Evolutionary conservation across 2,797 vertebrate genomes (phyloP).

Genomic region (Cyclopterus lumpus): DNA sequence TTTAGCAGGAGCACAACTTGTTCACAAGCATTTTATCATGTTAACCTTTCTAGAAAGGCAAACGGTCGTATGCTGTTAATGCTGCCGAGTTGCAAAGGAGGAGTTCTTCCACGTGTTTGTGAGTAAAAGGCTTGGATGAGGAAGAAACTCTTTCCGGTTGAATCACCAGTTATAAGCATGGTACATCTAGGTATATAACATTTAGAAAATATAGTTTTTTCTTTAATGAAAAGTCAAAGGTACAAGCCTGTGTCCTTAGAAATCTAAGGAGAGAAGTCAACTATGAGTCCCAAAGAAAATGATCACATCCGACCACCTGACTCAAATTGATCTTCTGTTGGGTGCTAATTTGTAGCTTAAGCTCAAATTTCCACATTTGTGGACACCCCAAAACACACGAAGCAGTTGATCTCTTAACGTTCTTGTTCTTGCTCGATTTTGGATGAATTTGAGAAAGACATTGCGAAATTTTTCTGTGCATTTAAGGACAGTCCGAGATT

Average conservation of each 20-base stretch:
- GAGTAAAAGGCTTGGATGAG: no score
- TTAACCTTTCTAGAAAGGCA: background rate
- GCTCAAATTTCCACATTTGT: no score
- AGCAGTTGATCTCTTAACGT: no score
- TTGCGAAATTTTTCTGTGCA: no score
- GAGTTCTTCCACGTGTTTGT: background rate
- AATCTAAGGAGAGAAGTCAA: background rate
- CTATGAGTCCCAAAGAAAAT: background rate
- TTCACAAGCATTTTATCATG: background rate
- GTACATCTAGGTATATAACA: background rate
- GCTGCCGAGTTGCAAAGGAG: background rate
- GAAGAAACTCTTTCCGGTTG: background rate
- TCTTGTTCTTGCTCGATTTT: no score
- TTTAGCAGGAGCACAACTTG: slow-evolving; percentile 3
- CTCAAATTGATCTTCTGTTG: background rate
- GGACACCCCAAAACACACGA: no score
- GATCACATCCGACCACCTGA: background rate
- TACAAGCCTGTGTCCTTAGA: background rate
- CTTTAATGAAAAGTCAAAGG: background rate
- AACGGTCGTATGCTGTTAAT: background rate
- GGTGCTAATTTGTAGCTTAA: background rate
- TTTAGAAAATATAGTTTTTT: no score
- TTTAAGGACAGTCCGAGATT: background rate
- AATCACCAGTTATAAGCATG: background rate
- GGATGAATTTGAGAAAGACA: no score